These are phyloP conservation scores for Zootoca vivipara DNA, from an alignment of 2,113 vertebrate species.

Conservation along the genomic window DNA sequence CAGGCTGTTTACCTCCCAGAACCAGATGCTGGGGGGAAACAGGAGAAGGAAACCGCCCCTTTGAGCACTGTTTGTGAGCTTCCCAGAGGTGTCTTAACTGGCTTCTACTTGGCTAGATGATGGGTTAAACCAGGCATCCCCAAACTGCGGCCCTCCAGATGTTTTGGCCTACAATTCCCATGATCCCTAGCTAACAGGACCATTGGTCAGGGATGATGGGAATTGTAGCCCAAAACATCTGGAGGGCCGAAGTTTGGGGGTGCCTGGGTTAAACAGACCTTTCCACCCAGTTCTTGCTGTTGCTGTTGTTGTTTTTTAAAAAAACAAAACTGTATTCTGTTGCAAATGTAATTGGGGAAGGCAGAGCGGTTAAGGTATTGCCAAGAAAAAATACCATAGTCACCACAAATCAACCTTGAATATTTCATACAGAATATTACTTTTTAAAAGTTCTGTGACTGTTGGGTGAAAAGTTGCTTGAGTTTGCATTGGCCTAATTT, in stretches of 20 bases:
- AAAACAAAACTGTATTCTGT: background rate
- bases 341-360: background rate
- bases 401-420: background rate
- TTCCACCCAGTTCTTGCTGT: background rate
- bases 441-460: background rate
- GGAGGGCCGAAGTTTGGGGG: too few relatives aligned
- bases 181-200: too few relatives aligned
- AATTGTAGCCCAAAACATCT: too few relatives aligned
- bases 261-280: background rate
- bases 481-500: slow-evolving; percentile 1
- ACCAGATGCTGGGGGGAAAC: too few relatives aligned
- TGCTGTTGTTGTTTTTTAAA: background rate
- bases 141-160: too few relatives aligned
- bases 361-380: background rate
- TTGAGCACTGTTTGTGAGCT: background rate
- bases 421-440: background rate
- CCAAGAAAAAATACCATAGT: too few relatives aligned
- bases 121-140: too few relatives aligned
- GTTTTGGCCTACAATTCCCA: too few relatives aligned
- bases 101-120: background rate
- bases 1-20: background rate
- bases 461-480: background rate
- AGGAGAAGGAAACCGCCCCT: too few relatives aligned
- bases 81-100: background rate
- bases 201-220: too few relatives aligned